These are phyloP conservation scores for Andrena trimmerana DNA, from an alignment of 2,888 invertebrate genomes.

Conservation along the genomic window DNA sequence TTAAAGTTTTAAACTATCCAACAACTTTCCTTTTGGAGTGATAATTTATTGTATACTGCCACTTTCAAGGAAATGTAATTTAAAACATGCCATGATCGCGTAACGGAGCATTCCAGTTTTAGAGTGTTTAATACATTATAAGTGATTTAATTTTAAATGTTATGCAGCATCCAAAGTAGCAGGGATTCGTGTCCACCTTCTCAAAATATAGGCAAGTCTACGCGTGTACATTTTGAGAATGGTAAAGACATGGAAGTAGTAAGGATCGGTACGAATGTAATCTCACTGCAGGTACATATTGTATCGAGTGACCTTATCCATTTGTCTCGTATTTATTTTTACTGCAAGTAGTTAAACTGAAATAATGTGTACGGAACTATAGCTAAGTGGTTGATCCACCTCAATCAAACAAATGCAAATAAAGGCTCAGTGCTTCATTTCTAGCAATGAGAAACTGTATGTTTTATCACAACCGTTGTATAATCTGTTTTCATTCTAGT, in stretches of 20 bases:
- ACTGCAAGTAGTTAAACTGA: slow-evolving; percentile 7
- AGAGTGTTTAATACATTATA: slow-evolving; percentile 47
- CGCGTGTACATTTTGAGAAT: not conserved
- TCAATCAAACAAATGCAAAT: slow-evolving; percentile 39
- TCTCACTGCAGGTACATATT: slow-evolving; percentile 22
- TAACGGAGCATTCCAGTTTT: slow-evolving; percentile 66
- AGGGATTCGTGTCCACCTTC: slow-evolving; percentile 16
- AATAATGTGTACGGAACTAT: slow-evolving; percentile 26
- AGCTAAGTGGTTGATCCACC: slow-evolving; percentile 27
- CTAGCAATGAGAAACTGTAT: slow-evolving; percentile 39
- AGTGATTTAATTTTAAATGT: slow-evolving; percentile 44
- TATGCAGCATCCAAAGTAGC: slow-evolving; percentile 47
- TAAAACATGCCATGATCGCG: slow-evolving; percentile 55
- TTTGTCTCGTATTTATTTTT: slow-evolving; percentile 44
- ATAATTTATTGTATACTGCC: slow-evolving; percentile 66
- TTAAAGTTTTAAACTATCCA: slow-evolving; percentile 35
- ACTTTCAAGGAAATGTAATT: slow-evolving; percentile 43
- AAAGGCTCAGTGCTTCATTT: slow-evolving; percentile 45
- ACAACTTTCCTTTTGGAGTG: slow-evolving; percentile 38
- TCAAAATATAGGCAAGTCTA: slow-evolving; percentile 2
- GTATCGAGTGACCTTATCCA: not conserved
- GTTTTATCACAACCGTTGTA: slow-evolving; percentile 45
- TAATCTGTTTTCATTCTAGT: slow-evolving; percentile 40
- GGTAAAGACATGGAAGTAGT: slow-evolving; percentile 8
- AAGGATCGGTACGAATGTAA: slow-evolving; percentile 39